Conservation (phyloP, 2,888 invertebrate species). For the Lithophane leautieri region DNA sequence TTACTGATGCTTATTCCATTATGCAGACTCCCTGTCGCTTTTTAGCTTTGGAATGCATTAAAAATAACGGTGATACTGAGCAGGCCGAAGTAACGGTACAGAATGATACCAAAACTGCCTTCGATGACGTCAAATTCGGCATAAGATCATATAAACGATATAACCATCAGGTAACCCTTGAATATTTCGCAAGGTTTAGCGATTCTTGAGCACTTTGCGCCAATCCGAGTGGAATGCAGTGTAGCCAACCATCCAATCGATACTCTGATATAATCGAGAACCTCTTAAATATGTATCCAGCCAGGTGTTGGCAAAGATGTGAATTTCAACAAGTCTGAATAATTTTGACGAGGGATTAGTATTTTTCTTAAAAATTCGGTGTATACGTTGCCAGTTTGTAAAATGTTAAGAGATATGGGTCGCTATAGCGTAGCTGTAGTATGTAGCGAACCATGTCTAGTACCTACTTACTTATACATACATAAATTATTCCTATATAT, state of each 20-base stretch:
- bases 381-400: neutral
- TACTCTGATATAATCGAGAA: constrained; percentile 53
- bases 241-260: constrained; percentile 55
- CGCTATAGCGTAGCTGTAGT: too few species aligned
- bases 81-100: neutral
- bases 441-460: too few species aligned
- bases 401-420: neutral
- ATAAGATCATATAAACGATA: neutral
- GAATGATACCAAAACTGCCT: neutral
- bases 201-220: constrained; percentile 54
- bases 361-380: neutral
- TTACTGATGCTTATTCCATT: neutral
- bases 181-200: constrained; percentile 50
- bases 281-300: constrained; percentile 59
- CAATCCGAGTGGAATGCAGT: constrained; percentile 53
- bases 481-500: too few species aligned
- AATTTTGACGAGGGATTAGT: neutral
- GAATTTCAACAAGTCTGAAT: constrained; percentile 31
- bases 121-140: neutral
- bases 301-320: constrained; percentile 51
- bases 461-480: too few species aligned
- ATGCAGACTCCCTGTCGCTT: neutral
- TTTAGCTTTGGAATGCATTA: neutral
- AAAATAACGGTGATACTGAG: constrained; percentile 4
- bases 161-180: constrained; percentile 25